Percentiles rank a stretch among this genome's conserved stretches.
Conservation (phyloP, 2,797 vertebrate genomes). For the Sebastes iracundus region DNA sequence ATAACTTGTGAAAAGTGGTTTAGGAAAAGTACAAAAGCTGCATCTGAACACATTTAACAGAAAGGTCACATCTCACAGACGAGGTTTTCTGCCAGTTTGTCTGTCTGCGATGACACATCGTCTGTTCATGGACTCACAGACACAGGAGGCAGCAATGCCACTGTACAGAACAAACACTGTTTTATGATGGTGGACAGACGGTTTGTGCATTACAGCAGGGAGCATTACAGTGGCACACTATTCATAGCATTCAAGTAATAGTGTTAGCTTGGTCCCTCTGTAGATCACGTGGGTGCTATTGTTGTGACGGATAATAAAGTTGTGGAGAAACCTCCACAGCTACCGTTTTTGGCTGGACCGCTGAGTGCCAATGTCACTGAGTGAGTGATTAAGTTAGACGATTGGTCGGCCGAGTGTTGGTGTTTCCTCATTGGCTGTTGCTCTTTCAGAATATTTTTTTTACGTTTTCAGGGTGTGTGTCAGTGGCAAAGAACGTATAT, state of each 20-base stretch:
- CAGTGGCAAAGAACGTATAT: not conserved
- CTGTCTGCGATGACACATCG: constrained; percentile 37
- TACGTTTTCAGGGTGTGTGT: no score
- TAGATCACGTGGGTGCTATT: not conserved
- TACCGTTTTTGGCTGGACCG: not conserved
- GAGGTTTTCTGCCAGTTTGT: not conserved
- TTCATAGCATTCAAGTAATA: not conserved
- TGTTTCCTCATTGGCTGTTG: no score
- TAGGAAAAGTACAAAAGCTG: constrained; percentile 12
- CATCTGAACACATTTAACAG: not conserved
- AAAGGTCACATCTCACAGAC: not conserved
- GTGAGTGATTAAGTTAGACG: no score
- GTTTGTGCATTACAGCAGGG: not conserved
- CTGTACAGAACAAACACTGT: not conserved
- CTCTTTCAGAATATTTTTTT: no score
- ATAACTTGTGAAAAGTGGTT: not conserved
- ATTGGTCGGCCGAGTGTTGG: no score
- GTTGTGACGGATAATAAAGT: not conserved
- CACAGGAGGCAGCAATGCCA: not conserved
- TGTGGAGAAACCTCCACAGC: not conserved
- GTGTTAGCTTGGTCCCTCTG: not conserved
- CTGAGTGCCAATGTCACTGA: no score
- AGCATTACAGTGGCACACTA: not conserved
- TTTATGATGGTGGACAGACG: constrained; percentile 26
- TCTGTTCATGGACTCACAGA: constrained; percentile 19